These are phyloP conservation scores for Diuraphis noxia DNA, from an alignment of 1,140 invertebrate species.

Conservation along the genomic window DNA sequence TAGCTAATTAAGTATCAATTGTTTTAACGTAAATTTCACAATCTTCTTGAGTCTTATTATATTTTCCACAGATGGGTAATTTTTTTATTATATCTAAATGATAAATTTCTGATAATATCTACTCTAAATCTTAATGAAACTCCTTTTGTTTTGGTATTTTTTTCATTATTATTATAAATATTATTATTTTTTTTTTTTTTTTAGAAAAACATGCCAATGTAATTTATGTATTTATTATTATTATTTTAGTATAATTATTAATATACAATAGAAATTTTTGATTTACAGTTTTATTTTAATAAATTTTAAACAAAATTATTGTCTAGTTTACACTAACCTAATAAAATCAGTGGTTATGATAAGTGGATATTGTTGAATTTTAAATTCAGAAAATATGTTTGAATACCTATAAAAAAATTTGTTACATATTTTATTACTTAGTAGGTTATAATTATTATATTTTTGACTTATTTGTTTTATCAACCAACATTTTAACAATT, in stretches of 20 bases:
- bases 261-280: constrained; percentile 35
- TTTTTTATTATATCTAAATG: neutral
- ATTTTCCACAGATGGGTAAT: neutral
- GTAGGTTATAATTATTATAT: neutral
- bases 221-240: constrained; percentile 31
- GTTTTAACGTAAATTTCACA: constrained; percentile 13
- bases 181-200: constrained; percentile 20
- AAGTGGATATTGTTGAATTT: neutral
- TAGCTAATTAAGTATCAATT: neutral
- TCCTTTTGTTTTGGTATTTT: neutral
- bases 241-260: constrained; percentile 46
- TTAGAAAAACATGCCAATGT: neutral
- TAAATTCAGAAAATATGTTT: neutral
- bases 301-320: constrained; percentile 31
- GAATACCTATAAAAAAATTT: neutral
- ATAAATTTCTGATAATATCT: neutral
- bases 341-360: neutral
- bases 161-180: constrained; percentile 11
- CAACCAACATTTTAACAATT: too few species aligned
- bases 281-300: constrained; percentile 46
- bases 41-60: neutral
- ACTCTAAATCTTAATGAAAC: neutral
- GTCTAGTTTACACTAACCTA: constrained; percentile 15
- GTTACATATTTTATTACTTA: neutral
- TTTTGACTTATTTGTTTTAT: neutral